phyloP scores from a whole-genome alignment of 2,113 vertebrate genomes.

The Cygnus buccinator region DNA sequence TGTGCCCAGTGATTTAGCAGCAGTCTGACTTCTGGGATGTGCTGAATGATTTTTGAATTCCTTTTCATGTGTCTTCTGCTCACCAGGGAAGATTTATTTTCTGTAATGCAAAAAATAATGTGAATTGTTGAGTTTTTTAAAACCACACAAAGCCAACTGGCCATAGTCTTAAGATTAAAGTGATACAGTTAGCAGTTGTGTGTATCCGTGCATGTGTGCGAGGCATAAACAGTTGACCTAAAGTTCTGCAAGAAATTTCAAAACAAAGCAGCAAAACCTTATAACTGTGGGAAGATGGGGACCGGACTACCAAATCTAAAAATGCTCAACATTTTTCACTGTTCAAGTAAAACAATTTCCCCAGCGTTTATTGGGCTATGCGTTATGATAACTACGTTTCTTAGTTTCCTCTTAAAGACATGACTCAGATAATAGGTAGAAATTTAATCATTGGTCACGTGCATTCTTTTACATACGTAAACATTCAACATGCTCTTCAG shows the following conservation, averaged over 20 bases:
- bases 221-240: not conserved
- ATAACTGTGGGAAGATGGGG: not conserved
- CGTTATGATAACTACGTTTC: not conserved
- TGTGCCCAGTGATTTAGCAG: not conserved
- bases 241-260: constrained; percentile 19
- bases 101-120: not conserved
- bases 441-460: not conserved
- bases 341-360: constrained; percentile 7
- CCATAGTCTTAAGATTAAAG: not conserved
- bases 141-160: not conserved
- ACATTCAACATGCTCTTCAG: not conserved
- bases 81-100: not conserved
- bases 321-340: not conserved
- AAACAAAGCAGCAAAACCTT: not conserved
- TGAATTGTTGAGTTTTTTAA: not conserved
- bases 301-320: not conserved
- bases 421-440: not conserved
- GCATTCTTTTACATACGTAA: not conserved
- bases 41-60: not conserved
- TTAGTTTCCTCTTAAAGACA: constrained; percentile 13
- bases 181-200: not conserved
- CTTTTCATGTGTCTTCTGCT: not conserved
- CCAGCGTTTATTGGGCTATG: not conserved
- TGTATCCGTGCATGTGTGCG: not conserved
- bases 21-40: not conserved